Evolutionary conservation across 2,113 vertebrate species (phyloP).

Genomic region (Pelusios castaneus): DNA sequence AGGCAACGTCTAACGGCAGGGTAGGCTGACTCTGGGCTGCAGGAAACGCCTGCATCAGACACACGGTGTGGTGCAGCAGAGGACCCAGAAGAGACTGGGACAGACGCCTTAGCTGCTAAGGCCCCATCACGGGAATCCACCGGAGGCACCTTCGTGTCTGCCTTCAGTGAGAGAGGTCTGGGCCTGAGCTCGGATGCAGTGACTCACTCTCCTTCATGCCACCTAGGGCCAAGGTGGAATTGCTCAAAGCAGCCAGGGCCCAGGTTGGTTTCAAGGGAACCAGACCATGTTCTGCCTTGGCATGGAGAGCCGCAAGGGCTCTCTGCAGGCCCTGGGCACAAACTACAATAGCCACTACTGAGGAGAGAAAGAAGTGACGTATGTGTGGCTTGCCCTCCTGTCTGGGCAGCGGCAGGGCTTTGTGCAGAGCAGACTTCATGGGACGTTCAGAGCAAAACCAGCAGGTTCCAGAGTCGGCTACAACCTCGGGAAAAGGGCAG

Average conservation of each 20-base stretch:
- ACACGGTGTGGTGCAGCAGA: not conserved
- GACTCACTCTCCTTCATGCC: not conserved
- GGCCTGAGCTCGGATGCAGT: rapidly evolving
- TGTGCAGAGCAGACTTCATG: constrained; percentile 53
- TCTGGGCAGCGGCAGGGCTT: not conserved
- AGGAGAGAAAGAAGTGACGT: not conserved
- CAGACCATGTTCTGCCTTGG: rapidly evolving
- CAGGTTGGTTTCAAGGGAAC: not conserved
- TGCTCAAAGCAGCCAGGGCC: not conserved
- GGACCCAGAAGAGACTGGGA: not conserved
- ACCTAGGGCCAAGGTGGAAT: not conserved
- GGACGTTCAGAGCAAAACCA: constrained; percentile 47
- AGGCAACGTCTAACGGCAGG: not conserved
- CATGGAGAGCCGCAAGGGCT: not conserved
- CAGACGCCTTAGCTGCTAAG: not conserved
- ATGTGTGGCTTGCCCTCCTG: not conserved
- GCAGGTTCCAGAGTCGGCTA: constrained; percentile 58
- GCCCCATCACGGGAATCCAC: not conserved
- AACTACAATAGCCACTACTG: not conserved
- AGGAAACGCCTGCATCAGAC: not conserved
- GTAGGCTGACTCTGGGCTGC: not conserved
- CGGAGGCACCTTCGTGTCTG: not conserved
- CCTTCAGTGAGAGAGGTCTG: not conserved
- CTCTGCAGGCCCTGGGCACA: rapidly evolving
- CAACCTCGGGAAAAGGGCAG: constrained; percentile 49